Base-by-base conservation (phyloP, 2,888 invertebrate genomes). In the Drosophila fungiperda region DNA sequence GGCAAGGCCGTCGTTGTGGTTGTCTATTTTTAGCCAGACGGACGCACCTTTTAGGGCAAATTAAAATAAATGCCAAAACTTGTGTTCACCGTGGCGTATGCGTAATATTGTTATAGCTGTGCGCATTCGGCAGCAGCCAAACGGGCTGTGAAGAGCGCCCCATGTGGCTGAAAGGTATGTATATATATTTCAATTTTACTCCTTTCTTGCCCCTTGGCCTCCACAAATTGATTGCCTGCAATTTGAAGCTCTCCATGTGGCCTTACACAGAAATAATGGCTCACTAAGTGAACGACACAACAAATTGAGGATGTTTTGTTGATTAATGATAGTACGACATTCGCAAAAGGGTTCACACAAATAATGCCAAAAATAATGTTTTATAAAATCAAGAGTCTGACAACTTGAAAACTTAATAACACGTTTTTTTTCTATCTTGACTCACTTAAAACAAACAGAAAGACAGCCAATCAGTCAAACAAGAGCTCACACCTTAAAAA, bases 111-210 rank as follows among this genome's bases (percentile, higher is more conserved):
- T 60, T 73, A 73, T 70, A 49, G 60, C 72, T 61, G 4, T 63
- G 50, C 52, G 64, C 35, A 54, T 45, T 49, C 61, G 11, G 65
- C 42, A 26, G 54, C 42, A 40, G 33, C 62, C 66, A 86, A 84
- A 88, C 87, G 84, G 83, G 69, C 89, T 85, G 89, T 83, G 72
- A 84, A 84, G 72, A 49, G 71, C 68, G 20, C 45, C 52, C 73
- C 66, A 55, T 59, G 60, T 63, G 63, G 35, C 45, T 36, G 55
- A 40, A 57, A 23, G 45, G 65, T 69, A 86, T 6, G 6, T 83
- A 68, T 81, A 70, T 83, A 68, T 81, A 70, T 78, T 83, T 76
- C 64, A 74, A 73, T 87, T 70, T 50, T 12, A 33, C 9, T 8
- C 32, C 12, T 32, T 23, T 45, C 40, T 20, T 58, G 20, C 48